phyloP scores from a whole-genome alignment of 2,888 invertebrate species.

The Nymphalis polychloros region DNA sequence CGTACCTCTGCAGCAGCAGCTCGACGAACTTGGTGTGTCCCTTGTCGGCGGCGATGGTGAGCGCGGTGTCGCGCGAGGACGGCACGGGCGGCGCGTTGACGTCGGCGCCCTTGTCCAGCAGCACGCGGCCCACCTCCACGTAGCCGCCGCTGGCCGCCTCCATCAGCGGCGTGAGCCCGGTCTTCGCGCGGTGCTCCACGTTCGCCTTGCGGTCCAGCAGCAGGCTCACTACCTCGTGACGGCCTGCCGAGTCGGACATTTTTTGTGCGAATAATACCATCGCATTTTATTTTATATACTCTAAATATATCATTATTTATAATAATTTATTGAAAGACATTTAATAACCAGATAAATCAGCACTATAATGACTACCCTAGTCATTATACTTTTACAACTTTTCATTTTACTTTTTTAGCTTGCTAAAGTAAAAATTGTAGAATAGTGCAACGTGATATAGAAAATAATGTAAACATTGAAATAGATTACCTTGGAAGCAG shows the following conservation, averaged over 20 bases:
- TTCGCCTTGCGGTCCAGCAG: slow-evolving; percentile 98
- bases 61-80: slow-evolving; percentile 97
- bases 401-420: too few relatives aligned
- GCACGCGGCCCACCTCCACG: slow-evolving; percentile 97
- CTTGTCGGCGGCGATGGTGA: slow-evolving; percentile 99
- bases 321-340: too few relatives aligned
- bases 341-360: too few relatives aligned
- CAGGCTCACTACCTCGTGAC: slow-evolving; percentile 98
- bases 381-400: too few relatives aligned
- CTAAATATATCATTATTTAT: too few relatives aligned
- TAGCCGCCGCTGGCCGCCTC: slow-evolving; percentile 99
- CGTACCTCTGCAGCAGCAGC: slow-evolving; percentile 85
- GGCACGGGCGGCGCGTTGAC: slow-evolving; percentile 99
- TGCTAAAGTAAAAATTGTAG: too few relatives aligned
- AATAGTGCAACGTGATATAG: too few relatives aligned
- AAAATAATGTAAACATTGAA: too few relatives aligned
- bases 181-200: slow-evolving; percentile 99
- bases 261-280: not conserved
- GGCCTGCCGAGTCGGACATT: slow-evolving; percentile 53
- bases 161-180: slow-evolving; percentile 99
- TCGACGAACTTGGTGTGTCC: slow-evolving; percentile 97
- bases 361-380: too few relatives aligned
- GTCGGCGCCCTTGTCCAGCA: slow-evolving; percentile 98
- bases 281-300: too few relatives aligned
- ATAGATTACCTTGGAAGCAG: slow-evolving; percentile 93